These are phyloP conservation scores for Holothuria leucospilota DNA, from an alignment of 53 echinoderm and acorn worm species.

Conservation along the genomic window DNA sequence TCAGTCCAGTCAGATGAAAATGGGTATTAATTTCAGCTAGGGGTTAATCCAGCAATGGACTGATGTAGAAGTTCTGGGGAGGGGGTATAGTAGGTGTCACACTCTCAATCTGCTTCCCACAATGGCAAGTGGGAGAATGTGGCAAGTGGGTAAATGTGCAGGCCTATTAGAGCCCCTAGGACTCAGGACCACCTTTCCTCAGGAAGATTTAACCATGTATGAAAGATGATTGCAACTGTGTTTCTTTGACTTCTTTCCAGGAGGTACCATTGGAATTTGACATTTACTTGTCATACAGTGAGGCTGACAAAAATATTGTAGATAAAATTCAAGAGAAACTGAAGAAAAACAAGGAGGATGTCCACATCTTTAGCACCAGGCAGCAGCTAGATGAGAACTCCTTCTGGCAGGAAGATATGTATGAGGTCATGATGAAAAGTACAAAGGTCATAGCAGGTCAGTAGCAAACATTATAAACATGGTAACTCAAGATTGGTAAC, in stretches of 20 bases:
- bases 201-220: no score
- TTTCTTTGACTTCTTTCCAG: constrained; percentile 40
- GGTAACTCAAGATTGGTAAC: background rate
- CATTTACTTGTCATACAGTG: constrained; percentile 92
- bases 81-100: no score
- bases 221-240: no score
- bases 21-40: no score
- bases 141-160: no score
- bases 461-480: background rate
- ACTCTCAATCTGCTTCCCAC: no score
- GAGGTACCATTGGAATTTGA: constrained; percentile 79
- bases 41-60: no score
- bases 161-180: no score
- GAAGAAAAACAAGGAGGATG: constrained; percentile 69
- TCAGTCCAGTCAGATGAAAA: no score
- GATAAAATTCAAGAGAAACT: constrained; percentile 65
- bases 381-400: constrained; percentile 70
- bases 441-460: constrained; percentile 85
- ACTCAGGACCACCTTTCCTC: no score
- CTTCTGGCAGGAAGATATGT: constrained; percentile 90
- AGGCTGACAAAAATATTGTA: constrained; percentile 66
- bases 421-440: constrained; percentile 80
- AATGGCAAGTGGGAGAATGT: no score
- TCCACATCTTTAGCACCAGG: constrained; percentile 76
- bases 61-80: no score